Evolutionary conservation across 2,888 invertebrate genomes (phyloP), one percentile per base, ranked within the genome.

Genomic region (Monoplex corrugatus): DNA sequence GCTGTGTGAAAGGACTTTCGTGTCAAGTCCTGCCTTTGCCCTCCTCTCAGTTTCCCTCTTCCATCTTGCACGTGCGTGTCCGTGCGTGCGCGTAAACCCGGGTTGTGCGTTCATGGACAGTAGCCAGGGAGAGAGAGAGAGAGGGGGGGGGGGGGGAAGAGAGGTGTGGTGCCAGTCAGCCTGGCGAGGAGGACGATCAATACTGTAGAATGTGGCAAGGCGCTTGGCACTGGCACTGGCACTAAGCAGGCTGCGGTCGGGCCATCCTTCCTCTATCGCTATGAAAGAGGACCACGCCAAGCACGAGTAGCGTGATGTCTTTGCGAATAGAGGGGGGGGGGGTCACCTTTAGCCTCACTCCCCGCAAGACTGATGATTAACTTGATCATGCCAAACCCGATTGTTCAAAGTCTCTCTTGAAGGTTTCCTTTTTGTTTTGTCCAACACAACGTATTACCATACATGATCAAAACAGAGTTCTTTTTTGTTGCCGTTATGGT

Each of bases 51-150:
- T 28, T 38, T 75, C 75, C 13, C 38, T 75, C 19, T 75, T 75
- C 35, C 75, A 75, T 38, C 75, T 23, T 16, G 38, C 75, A 75
- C 75, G 75, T 75, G 75, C 75, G 35, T 75, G 38, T 75, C 75
- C 75, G 75, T 75, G 75, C 75, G 75, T 38, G 75, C 35, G 63
- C 19, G 63, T 75, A 23, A 35, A 72, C 16, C 10, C 16, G 75
- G 75, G 38, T 75, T 75, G 75, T 75, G 75, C 75, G 75, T 75
- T 35, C 68, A 23, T 23, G 28, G 68, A n/a, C n/a, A n/a, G n/a
- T n/a, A n/a, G n/a, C n/a, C n/a, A n/a, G n/a, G n/a, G n/a, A n/a
- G n/a, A n/a, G n/a, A n/a, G n/a, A n/a, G n/a, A n/a, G n/a, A n/a
- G n/a, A 68, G 28, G 68, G 57, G 28, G 19, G 28, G 28, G 57